phyloP scores from a whole-genome alignment of 92 coral and sea anemone species.

The Hydrozoanthus gracilis region DNA sequence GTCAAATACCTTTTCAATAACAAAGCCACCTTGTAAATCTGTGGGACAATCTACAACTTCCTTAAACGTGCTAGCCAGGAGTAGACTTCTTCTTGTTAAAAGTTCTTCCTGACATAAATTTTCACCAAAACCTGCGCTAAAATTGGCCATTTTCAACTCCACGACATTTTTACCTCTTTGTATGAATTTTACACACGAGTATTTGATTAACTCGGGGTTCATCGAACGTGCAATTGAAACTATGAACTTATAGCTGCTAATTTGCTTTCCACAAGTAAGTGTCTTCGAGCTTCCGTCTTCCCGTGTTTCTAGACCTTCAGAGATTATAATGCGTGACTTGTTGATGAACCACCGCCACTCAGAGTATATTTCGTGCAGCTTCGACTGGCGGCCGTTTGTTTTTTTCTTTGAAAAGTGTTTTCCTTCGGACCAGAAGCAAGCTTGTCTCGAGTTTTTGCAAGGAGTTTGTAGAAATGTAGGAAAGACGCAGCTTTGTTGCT shows the following conservation, averaged over 20 bases:
- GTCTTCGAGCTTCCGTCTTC: neutral
- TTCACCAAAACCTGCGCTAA: slow-evolving; percentile 24
- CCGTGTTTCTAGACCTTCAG: slow-evolving; percentile 10
- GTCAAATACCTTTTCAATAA: slow-evolving; percentile 64
- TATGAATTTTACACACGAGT: slow-evolving; percentile 63
- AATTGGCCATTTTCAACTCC: slow-evolving; percentile 49
- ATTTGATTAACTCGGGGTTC: neutral
- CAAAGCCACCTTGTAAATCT: slow-evolving; percentile 68
- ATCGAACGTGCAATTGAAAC: neutral
- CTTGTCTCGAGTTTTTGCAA: neutral
- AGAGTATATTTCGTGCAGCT: slow-evolving; percentile 22
- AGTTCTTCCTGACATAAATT: slow-evolving; percentile 49
- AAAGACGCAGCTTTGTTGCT: neutral
- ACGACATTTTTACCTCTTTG: slow-evolving; percentile 69
- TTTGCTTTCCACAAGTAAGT: slow-evolving; percentile 24
- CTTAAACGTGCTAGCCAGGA: slow-evolving; percentile 54
- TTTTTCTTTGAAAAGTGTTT: slow-evolving; percentile 36
- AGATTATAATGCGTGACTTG: slow-evolving; percentile 14
- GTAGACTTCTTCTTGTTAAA: slow-evolving; percentile 40
- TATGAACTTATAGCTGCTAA: slow-evolving; percentile 1
- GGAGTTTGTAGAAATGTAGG: slow-evolving; percentile 39
- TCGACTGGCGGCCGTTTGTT: slow-evolving; percentile 4
- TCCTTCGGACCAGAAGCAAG: slow-evolving; percentile 42
- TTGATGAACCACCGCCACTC: slow-evolving; percentile 42
- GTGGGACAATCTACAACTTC: slow-evolving; percentile 71